Conservation (phyloP, 2,113 vertebrate genomes). For the Promerops cafer region DNA sequence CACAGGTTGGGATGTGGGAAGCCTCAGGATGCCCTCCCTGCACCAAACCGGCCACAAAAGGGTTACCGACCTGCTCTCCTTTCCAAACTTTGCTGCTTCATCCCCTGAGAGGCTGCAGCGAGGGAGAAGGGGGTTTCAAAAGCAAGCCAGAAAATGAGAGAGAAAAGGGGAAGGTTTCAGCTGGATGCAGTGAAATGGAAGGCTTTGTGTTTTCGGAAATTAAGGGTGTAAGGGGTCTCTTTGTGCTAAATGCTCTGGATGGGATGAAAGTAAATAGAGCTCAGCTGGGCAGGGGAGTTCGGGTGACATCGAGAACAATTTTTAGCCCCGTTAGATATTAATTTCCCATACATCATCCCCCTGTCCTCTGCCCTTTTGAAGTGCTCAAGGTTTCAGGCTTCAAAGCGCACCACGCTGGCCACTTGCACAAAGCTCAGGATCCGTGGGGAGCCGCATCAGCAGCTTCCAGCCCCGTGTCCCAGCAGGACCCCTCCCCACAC, state of each 20-base stretch:
- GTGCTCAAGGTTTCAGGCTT: slow-evolving; percentile 68
- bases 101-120: neutral
- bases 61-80: neutral
- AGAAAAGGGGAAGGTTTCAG: slow-evolving; percentile 16
- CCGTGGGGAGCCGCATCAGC: slow-evolving; percentile 52
- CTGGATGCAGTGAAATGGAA: slow-evolving; percentile 30
- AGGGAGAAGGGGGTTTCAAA: slow-evolving; percentile 38
- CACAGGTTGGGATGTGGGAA: neutral
- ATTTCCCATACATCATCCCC: slow-evolving; percentile 70
- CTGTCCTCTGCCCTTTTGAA: slow-evolving; percentile 72
- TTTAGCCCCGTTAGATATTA: slow-evolving; percentile 71
- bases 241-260: slow-evolving; percentile 50
- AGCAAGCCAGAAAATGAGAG: neutral
- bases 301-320: slow-evolving; percentile 56
- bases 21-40: neutral
- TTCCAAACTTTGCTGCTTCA: neutral
- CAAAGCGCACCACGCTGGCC: slow-evolving; percentile 60
- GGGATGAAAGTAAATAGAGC: slow-evolving; percentile 67
- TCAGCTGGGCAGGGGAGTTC: slow-evolving; percentile 55
- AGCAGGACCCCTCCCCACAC: neutral
- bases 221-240: slow-evolving; percentile 26
- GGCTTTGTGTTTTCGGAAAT: slow-evolving; percentile 51
- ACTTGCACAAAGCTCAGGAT: slow-evolving; percentile 48
- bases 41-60: neutral
- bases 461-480: slow-evolving; percentile 3